Evolutionary conservation across 2,888 invertebrate species (phyloP).

Genomic region (Amphipoea lucens): DNA sequence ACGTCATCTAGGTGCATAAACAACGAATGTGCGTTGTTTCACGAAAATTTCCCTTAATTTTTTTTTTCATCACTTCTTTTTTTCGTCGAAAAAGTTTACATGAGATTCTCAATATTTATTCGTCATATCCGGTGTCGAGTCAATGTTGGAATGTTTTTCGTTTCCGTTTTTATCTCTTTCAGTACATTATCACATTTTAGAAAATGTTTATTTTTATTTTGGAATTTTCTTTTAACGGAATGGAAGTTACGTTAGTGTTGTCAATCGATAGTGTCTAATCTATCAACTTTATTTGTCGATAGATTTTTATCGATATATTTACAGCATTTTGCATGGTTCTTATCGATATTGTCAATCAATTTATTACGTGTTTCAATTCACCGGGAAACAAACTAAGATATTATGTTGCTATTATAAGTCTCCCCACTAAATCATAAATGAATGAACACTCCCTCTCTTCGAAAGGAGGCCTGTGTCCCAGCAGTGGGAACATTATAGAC

Average conservation of each 20-base stretch:
- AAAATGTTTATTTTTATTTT: slow-evolving; percentile 23
- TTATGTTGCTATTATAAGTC: background rate
- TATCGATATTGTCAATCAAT: background rate
- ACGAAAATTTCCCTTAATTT: slow-evolving; percentile 50
- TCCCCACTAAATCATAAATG: background rate
- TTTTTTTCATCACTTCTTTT: slow-evolving; percentile 56
- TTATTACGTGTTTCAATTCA: slow-evolving; percentile 10
- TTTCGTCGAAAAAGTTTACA: slow-evolving; percentile 51
- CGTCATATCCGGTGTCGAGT: slow-evolving; percentile 68
- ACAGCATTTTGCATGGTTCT: background rate
- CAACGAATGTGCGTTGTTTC: slow-evolving; percentile 68
- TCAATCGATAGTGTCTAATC: background rate
- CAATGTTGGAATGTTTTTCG: slow-evolving; percentile 76
- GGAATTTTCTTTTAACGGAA: slow-evolving; percentile 55
- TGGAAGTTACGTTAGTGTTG: slow-evolving; percentile 55
- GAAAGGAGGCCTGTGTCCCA: too few relatives aligned
- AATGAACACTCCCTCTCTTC: background rate
- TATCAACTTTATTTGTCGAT: background rate
- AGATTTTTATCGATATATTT: slow-evolving; percentile 14
- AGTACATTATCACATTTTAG: slow-evolving; percentile 41
- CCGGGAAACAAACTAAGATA: too few relatives aligned
- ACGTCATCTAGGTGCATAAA: slow-evolving; percentile 72
- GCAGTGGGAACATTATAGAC: too few relatives aligned
- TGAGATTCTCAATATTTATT: slow-evolving; percentile 80
- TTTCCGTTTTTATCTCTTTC: slow-evolving; percentile 36